Evolutionary conservation across 2,888 invertebrate species (phyloP).

Genomic region (Stictocephala bisonia): DNA sequence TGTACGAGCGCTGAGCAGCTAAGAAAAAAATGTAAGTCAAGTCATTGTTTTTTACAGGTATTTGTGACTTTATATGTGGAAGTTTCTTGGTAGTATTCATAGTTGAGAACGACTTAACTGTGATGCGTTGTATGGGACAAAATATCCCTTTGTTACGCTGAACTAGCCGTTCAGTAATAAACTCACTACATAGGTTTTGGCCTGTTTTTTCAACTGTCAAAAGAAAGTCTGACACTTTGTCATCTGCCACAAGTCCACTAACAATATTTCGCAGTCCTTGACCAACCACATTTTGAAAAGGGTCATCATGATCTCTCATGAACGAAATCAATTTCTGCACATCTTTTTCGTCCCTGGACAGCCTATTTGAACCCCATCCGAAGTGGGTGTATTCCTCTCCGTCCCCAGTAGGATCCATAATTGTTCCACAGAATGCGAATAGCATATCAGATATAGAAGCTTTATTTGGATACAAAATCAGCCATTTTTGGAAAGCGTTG

Average conservation of each 20-base stretch:
- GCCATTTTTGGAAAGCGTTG: slow-evolving; percentile 32
- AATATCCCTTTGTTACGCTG: not conserved
- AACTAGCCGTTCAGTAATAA: slow-evolving; percentile 3
- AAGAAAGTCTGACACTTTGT: slow-evolving; percentile 9
- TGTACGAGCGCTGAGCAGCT: slow-evolving; percentile 28
- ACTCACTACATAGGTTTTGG: not conserved
- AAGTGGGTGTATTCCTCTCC: not conserved
- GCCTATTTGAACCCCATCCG: slow-evolving; percentile 10
- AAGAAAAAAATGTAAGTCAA: slow-evolving; percentile 29
- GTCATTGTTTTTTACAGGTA: slow-evolving; percentile 19
- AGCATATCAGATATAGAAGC: not conserved
- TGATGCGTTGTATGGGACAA: slow-evolving; percentile 9
- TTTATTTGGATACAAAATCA: not conserved
- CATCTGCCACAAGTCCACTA: slow-evolving; percentile 23
- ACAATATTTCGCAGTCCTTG: slow-evolving; percentile 24
- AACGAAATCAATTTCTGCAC: slow-evolving; percentile 28
- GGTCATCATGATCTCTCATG: slow-evolving; percentile 16
- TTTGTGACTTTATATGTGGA: not conserved
- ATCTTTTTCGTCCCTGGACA: slow-evolving; percentile 18
- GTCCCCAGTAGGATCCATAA: slow-evolving; percentile 16
- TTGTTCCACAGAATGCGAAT: slow-evolving; percentile 18
- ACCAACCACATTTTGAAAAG: not conserved
- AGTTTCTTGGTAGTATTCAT: not conserved
- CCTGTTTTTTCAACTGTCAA: slow-evolving; percentile 11
- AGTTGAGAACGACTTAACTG: slow-evolving; percentile 4